Evolutionary conservation across 2,888 invertebrate genomes (phyloP), one percentile per base, ranked within the genome.

Genomic region (Plutella xylostella): DNA sequence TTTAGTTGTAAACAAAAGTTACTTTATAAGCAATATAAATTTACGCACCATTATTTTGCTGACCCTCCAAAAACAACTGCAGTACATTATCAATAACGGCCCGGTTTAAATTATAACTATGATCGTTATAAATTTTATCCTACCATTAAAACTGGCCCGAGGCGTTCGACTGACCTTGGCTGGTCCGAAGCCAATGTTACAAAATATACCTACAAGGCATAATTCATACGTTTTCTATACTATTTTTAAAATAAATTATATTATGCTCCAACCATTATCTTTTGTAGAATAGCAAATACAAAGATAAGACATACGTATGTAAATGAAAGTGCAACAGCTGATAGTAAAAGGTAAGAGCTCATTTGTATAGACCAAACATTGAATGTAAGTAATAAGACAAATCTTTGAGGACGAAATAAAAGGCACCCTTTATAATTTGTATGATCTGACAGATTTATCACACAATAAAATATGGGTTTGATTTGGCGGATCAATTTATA

Each of bases 71-170:
- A 34, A 45, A 45, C 35, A 22, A 39, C 43, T 45, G 34, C 41
- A 47, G 44, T 42, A 50, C 47, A 46, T 41, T 50, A 50, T 48
- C 34, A 41, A 41, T 31, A 45, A 40, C 43, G 48, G 55, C 61
- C 62, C 58, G 58, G 62, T 65, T 56, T 53, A 56, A 67, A 69
- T 68, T 61, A 63, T 61, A 59, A 60, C 55, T 62, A 65, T 58
- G 57, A 65, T 70, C 66, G 64, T 69, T 69, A 67, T 70, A 67
- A 64, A 67, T 64, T 66, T 64, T 61, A 66, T 68, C 61, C 60
- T 55, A 63, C 59, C 58, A 64, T 67, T 58, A 62, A 59, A 55
- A 44, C 46, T 49, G 31, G 61, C 65, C 53, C 14, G 55, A 50
- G 58, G 66, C 62, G 47, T 46, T 46, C 38, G 40, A 44, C 52